Conservation (phyloP, 2,113 vertebrate genomes). For the Anthoscopus minutus region DNA sequence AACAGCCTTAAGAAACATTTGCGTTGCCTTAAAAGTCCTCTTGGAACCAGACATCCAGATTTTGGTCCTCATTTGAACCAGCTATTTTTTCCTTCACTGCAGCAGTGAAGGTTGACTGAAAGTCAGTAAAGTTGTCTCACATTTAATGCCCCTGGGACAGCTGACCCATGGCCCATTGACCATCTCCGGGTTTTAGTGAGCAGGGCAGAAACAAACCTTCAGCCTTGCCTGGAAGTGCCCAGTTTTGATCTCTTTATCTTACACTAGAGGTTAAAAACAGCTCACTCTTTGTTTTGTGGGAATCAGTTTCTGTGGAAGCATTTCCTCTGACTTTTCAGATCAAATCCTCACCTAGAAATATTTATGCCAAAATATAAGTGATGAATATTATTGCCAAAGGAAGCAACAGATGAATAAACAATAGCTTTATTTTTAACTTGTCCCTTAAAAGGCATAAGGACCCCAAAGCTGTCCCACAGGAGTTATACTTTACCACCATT, state of each 20-base stretch:
- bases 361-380: neutral
- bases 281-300: neutral
- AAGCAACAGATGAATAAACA: neutral
- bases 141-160: neutral
- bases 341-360: neutral
- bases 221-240: neutral
- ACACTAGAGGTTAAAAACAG: neutral
- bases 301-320: neutral
- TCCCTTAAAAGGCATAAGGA: neutral
- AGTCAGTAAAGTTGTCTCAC: neutral
- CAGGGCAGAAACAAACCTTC: neutral
- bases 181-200: neutral
- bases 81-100: neutral
- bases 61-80: neutral
- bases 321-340: neutral
- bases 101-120: neutral
- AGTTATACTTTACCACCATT: neutral
- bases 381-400: neutral
- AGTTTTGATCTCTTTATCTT: neutral
- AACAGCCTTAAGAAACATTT: neutral
- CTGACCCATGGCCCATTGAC: neutral
- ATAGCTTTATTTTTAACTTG: conserved; percentile 4
- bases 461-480: neutral
- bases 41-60: neutral
- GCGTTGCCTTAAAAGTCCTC: neutral